Evolutionary conservation across 1,140 invertebrate genomes (phyloP), one percentile per base, ranked within the genome.

Genomic region (Bombus vancouverensis): DNA sequence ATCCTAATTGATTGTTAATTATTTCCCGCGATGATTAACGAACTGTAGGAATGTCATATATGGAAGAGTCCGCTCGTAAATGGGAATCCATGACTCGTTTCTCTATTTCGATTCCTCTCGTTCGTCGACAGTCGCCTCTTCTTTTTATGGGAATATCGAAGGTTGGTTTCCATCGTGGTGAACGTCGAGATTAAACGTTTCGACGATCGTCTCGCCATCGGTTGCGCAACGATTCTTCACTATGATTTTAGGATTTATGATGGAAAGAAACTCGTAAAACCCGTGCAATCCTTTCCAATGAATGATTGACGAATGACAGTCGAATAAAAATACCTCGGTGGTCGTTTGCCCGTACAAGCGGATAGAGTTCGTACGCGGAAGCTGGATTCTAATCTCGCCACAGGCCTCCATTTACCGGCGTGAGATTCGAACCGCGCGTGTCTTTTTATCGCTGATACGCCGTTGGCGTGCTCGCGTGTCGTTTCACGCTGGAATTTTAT

Each of bases 401-500:
- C 57, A 42, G n/a, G 68, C 70, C 66, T 65, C 13, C 76, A 44
- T 81, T 44, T 68, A 53, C 73, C 44, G 57, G 53, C 53, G 34
- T 18, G 74, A 76, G 74, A 76, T 25, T 59, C 74, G 53, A 76
- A 59, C 74, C 34, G 34, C 53, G 22, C n/a, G 34, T 78, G 47
- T 42, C 81, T 77, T 84, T 90, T 91, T 92, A 91, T 92, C 90
- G 92, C 84, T 94, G 93, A 94, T 94, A 93, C 89, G 89, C 92
- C 88, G 92, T 94, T 94, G 92, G 93, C 94, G 93, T 94, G 93
- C 84, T 70, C 84, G 89, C 68, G 83, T 85, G 89, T 89, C 93
- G 93, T 94, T 95, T 94, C 93, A 94, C 92, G 92, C 88, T 91
- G 90, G 90, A 93, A 93, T 94, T 94, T 94, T 93, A 93, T 93